Conservation (phyloP, 2,888 invertebrate genomes). For the Dicycla oo region DNA sequence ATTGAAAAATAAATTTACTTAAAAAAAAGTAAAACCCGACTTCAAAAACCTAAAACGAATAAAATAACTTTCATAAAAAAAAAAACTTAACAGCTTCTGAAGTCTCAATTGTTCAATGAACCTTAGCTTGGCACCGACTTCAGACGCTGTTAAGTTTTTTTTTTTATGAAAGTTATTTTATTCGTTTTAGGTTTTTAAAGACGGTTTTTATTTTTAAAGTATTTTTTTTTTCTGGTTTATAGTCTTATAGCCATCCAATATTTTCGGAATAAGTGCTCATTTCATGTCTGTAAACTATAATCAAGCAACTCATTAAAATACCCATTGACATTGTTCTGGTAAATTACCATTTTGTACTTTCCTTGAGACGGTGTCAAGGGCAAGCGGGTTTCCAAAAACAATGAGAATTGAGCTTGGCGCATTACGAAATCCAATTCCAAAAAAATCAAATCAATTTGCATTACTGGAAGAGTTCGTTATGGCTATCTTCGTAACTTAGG, state of each 20-base stretch:
- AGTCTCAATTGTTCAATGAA: too few relatives aligned
- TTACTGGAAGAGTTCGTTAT: slow-evolving; percentile 15
- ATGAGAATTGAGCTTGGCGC: background rate
- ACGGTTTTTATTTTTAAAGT: too few relatives aligned
- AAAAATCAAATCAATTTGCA: slow-evolving; percentile 17
- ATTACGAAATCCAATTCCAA: slow-evolving; percentile 13
- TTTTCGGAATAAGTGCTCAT: background rate
- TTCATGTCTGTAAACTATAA: background rate
- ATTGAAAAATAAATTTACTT: too few relatives aligned
- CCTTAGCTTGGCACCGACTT: too few relatives aligned
- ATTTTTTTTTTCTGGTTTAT: background rate
- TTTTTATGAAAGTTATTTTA: too few relatives aligned
- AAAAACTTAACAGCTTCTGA: too few relatives aligned
- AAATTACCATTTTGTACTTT: background rate
- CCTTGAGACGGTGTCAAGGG: slow-evolving; percentile 2
- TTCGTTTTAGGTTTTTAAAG: too few relatives aligned
- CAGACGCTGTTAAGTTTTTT: too few relatives aligned
- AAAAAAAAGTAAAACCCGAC: too few relatives aligned
- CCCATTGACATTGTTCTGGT: background rate
- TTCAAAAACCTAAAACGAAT: too few relatives aligned
- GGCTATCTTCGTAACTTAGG: slow-evolving; percentile 24
- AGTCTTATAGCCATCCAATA: background rate
- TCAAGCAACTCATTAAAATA: slow-evolving; percentile 8
- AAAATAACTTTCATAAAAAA: too few relatives aligned
- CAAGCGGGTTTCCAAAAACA: slow-evolving; percentile 23